Conservation (phyloP, 2,113 vertebrate genomes). For the Puma concolor region DNA sequence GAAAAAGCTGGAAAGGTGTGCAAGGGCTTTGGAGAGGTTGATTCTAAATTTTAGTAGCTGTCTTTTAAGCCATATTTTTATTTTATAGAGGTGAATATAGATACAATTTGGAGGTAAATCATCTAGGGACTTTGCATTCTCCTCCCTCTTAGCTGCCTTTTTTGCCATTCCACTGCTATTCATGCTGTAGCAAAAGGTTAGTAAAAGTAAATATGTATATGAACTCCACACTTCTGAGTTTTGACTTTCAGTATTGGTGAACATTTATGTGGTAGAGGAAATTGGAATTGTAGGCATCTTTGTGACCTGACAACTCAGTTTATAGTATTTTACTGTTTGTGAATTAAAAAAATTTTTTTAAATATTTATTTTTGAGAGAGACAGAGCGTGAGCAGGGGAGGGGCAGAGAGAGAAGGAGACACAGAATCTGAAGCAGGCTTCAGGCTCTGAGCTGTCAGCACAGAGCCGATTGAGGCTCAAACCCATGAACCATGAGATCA, state of each 20-base stretch:
- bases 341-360: too few species aligned
- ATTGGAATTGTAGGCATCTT: conserved; percentile 15
- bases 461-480: too few species aligned
- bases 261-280: conserved; percentile 1
- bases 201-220: neutral
- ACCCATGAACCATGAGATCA: too few species aligned
- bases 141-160: neutral
- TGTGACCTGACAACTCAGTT: neutral
- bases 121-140: neutral
- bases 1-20: neutral
- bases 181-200: neutral
- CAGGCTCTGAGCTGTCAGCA: too few species aligned
- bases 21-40: neutral
- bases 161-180: neutral
- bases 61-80: conserved; percentile 15
- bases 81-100: neutral
- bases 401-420: too few species aligned
- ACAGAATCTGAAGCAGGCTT: too few species aligned
- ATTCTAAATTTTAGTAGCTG: conserved; percentile 1
- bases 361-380: too few species aligned
- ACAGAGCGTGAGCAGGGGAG: too few species aligned
- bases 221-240: neutral
- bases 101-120: neutral
- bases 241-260: neutral
- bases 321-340: neutral